Percentiles rank a stretch among this genome's conserved stretches.
These are phyloP conservation scores for Parochlus steinenii DNA, from an alignment of 2,888 invertebrate genomes.

Conservation along the genomic window DNA sequence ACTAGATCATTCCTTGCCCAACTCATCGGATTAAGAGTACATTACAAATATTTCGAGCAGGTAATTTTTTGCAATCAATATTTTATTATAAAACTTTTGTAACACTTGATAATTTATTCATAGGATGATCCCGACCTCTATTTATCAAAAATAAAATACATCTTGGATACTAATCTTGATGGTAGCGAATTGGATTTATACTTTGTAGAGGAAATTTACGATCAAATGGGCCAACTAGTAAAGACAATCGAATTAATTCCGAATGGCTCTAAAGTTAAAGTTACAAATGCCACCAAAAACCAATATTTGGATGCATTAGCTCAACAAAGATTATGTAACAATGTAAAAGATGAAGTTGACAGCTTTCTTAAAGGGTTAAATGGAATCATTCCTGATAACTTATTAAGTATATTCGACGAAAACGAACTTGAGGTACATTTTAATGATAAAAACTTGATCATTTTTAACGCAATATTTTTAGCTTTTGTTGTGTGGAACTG, in stretches of 20 bases:
- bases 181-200: slow-evolving; percentile 60
- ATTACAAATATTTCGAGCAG: slow-evolving; percentile 47
- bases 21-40: slow-evolving; percentile 81
- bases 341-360: slow-evolving; percentile 68
- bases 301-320: slow-evolving; percentile 77
- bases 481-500: slow-evolving; percentile 84
- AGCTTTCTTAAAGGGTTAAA: slow-evolving; percentile 81
- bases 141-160: slow-evolving; percentile 82
- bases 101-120: slow-evolving; percentile 63
- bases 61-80: slow-evolving; percentile 5
- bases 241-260: slow-evolving; percentile 71
- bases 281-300: slow-evolving; percentile 40
- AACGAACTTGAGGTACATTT: slow-evolving; percentile 76
- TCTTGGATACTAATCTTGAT: slow-evolving; percentile 79
- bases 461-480: slow-evolving; percentile 24
- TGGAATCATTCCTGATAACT: slow-evolving; percentile 80
- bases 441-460: slow-evolving; percentile 4
- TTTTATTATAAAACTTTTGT: slow-evolving; percentile 3
- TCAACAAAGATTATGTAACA: slow-evolving; percentile 70
- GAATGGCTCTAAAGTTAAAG: slow-evolving; percentile 53
- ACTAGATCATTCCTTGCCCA: slow-evolving; percentile 87
- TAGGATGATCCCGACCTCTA: slow-evolving; percentile 91
- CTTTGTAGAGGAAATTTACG: slow-evolving; percentile 83
- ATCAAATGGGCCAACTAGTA: slow-evolving; percentile 52
- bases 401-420: slow-evolving; percentile 88